Percentiles rank a stretch among this genome's conserved stretches.
These are phyloP conservation scores for Rhizoglyphus robini DNA, from an alignment of 1,140 invertebrate genomes.

Conservation along the genomic window DNA sequence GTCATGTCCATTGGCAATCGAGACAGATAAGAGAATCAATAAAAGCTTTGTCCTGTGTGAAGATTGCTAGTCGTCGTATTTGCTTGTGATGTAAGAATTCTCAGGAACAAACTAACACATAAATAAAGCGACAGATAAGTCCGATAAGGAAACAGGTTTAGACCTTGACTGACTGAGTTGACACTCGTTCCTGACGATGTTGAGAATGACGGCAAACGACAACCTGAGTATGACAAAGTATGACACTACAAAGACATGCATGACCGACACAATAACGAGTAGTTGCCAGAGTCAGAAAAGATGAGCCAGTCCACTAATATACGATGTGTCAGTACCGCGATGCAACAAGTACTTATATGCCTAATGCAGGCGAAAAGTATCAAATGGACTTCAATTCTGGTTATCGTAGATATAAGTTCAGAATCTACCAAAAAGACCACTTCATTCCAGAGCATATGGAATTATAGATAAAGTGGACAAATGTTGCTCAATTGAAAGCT, in stretches of 20 bases:
- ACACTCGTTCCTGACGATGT: background rate
- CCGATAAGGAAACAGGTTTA: background rate
- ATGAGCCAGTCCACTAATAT: background rate
- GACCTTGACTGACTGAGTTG: background rate
- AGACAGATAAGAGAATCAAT: background rate
- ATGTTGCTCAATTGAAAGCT: too few species aligned
- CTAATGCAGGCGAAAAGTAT: too few species aligned
- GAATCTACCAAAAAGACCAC: too few species aligned
- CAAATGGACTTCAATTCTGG: too few species aligned
- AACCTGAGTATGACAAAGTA: background rate
- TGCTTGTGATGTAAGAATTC: too few species aligned
- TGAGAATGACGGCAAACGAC: background rate
- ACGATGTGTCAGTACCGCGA: too few species aligned
- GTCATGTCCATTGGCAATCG: too few species aligned
- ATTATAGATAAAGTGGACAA: too few species aligned
- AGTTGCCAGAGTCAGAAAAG: background rate
- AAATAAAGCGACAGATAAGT: conserved; percentile 8
- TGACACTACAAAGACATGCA: background rate
- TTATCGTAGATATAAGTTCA: too few species aligned
- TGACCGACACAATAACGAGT: conserved; percentile 3
- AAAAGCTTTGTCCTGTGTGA: background rate
- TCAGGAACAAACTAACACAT: background rate
- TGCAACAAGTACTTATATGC: too few species aligned
- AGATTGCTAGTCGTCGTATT: too few species aligned
- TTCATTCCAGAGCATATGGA: too few species aligned